Evolutionary conservation across 2,888 invertebrate species (phyloP), one percentile per base, ranked within the genome.

Genomic region (Monopis laevigella): DNA sequence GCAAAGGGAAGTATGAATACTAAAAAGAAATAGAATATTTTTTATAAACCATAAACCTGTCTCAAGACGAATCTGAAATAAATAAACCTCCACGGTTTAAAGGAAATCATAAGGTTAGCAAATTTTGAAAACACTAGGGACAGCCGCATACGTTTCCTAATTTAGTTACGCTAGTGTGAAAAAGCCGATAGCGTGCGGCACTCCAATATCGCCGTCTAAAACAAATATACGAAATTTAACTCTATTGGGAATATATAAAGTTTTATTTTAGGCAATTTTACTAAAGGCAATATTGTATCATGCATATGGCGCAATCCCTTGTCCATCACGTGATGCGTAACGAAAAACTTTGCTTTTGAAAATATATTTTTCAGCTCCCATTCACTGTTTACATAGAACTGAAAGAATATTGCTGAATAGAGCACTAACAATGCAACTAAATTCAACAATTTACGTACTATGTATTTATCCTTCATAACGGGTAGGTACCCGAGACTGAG

Each of bases 151-250:
- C 44, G 51, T 50, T 50, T 47, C 48, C 50, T 59, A 55, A 65
- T 58, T 60, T 58, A 52, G 56, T 61, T 62, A 59, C 49, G 48
- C 50, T 45, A 56, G 53, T 59, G 56, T 55, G 57, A 59, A 65
- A 57, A 62, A 59, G 52, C 57, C 17, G 26, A 39, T 27, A 24
- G 39, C 16, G 17, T 17, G 17, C 16, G 16, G 32, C 17, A 32
- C 5, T 7, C 6, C 6, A 5, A 21, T 7, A 7, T 21, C 5
- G 24, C 24, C 5, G 8, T 5, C 24, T 21, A 8, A 21, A 21
- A 8, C 8, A 8, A 8, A 16, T 12, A 29, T 29, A 17, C 16
- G n/a, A 32, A 10, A 17, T 32, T 5, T 5, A 32, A 32, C 32
- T n/a, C 7, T 32, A 32, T 13, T 3, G 2, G 3, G 2, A 30